Conservation (phyloP, 1,140 invertebrate species). For the Sitophilus oryzae region DNA sequence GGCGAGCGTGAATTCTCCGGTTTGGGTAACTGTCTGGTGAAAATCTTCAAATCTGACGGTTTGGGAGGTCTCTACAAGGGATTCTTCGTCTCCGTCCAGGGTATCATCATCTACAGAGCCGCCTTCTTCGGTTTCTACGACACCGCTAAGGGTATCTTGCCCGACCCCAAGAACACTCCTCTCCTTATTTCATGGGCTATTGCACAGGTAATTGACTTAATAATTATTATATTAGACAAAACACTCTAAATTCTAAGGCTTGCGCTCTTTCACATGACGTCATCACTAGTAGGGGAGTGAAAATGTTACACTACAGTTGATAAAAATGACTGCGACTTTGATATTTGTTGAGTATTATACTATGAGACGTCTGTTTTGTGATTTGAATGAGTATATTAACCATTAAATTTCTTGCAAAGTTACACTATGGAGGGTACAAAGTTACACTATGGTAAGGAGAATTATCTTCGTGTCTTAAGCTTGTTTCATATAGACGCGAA, state of each 20-base stretch:
- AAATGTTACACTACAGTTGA: too few relatives aligned
- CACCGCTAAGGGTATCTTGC: constrained; percentile 81
- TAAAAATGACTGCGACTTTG: too few relatives aligned
- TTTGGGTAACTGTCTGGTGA: constrained; percentile 73
- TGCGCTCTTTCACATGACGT: background rate
- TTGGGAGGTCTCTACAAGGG: constrained; percentile 80
- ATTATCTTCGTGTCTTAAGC: too few relatives aligned
- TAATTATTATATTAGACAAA: constrained; percentile 1
- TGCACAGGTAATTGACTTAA: constrained; percentile 57
- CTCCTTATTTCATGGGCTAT: constrained; percentile 75
- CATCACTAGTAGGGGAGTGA: too few relatives aligned
- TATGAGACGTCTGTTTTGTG: too few relatives aligned
- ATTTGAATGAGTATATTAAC: too few relatives aligned
- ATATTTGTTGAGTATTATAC: too few relatives aligned
- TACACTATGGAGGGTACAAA: too few relatives aligned
- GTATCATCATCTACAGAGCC: constrained; percentile 81
- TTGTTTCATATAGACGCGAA: too few relatives aligned
- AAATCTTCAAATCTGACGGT: constrained; percentile 81
- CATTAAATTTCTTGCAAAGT: too few relatives aligned
- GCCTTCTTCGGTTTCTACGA: constrained; percentile 93
- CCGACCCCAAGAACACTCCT: constrained; percentile 75
- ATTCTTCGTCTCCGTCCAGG: constrained; percentile 85
- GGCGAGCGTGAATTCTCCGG: constrained; percentile 76
- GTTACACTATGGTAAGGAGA: too few relatives aligned
- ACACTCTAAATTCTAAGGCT: background rate